Percentiles rank a stretch among this genome's conserved stretches.
These are phyloP conservation scores for Antheraea pernyi DNA, from an alignment of 1,140 invertebrate species.

Conservation along the genomic window DNA sequence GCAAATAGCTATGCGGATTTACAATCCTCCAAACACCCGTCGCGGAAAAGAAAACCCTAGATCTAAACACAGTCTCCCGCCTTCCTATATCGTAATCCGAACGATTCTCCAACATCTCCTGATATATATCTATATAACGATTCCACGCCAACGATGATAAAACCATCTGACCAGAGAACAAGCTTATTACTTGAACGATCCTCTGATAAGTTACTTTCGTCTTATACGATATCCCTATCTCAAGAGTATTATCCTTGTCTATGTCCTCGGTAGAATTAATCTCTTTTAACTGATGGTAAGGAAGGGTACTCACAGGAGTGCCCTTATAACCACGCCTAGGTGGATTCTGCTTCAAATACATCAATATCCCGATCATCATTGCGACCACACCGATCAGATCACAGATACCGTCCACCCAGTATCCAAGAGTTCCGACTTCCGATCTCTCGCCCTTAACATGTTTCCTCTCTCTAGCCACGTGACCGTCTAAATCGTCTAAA, in stretches of 20 bases:
- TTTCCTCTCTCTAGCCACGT: slow-evolving; percentile 85
- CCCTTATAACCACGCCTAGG: slow-evolving; percentile 83
- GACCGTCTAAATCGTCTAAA: slow-evolving; percentile 89
- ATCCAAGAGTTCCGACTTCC: slow-evolving; percentile 85
- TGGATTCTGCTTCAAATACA: slow-evolving; percentile 85
- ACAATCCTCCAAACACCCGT: slow-evolving; percentile 88
- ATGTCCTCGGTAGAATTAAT: slow-evolving; percentile 71
- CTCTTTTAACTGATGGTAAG: slow-evolving; percentile 74
- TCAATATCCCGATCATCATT: slow-evolving; percentile 82
- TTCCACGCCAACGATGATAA: slow-evolving; percentile 89
- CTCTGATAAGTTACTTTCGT: slow-evolving; percentile 82
- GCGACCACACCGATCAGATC: slow-evolving; percentile 86
- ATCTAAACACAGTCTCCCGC: slow-evolving; percentile 81
- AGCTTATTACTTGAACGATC: slow-evolving; percentile 82
- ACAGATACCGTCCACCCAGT: slow-evolving; percentile 87
- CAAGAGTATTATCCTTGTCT: slow-evolving; percentile 75
- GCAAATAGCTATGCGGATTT: slow-evolving; percentile 89
- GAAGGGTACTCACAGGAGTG: slow-evolving; percentile 70
- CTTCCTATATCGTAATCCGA: slow-evolving; percentile 76
- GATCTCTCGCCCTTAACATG: slow-evolving; percentile 85
- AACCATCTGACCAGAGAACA: slow-evolving; percentile 85
- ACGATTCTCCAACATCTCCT: slow-evolving; percentile 85
- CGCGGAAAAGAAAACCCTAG: slow-evolving; percentile 85
- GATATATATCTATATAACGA: slow-evolving; percentile 88
- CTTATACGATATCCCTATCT: slow-evolving; percentile 81